Percentiles rank a stretch among this genome's conserved stretches.
These are phyloP conservation scores for Synanthedon vespiformis DNA, from an alignment of 2,888 invertebrate species.

Conservation along the genomic window DNA sequence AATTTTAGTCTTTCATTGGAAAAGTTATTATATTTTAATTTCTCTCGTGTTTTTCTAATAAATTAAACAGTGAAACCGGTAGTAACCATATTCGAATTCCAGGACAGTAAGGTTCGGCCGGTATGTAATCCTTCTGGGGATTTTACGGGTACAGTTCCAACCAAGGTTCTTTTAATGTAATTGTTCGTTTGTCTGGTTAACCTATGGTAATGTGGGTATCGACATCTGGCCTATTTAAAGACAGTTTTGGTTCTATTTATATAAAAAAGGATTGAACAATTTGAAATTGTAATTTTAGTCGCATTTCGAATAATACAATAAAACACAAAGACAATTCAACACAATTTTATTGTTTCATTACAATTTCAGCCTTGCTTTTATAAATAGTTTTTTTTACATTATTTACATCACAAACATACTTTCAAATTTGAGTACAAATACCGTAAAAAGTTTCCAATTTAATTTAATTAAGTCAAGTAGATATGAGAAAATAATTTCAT, in stretches of 20 bases:
- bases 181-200: constrained; percentile 5
- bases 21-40: no score
- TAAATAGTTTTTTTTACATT: constrained; percentile 56
- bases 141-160: constrained; percentile 18
- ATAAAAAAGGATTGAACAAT: no score
- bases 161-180: constrained; percentile 3
- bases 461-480: constrained; percentile 19
- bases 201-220: constrained; percentile 5
- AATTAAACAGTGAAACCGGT: not conserved
- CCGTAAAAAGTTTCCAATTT: constrained; percentile 53
- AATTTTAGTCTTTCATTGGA: no score
- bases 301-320: constrained; percentile 4
- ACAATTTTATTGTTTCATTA: constrained; percentile 70
- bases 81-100: constrained; percentile 1
- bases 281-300: no score
- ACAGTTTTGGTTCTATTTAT: no score
- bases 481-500: constrained; percentile 42
- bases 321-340: constrained; percentile 35
- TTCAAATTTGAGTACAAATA: constrained; percentile 53
- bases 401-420: constrained; percentile 56
- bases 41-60: no score
- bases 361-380: constrained; percentile 70
- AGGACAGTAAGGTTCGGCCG: constrained; percentile 11
- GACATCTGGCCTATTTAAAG: not conserved
- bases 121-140: constrained; percentile 21